Evolutionary conservation across 2,797 vertebrate genomes (phyloP), one percentile per base, ranked within the genome.

Genomic region (Lagocephalus sceleratus): DNA sequence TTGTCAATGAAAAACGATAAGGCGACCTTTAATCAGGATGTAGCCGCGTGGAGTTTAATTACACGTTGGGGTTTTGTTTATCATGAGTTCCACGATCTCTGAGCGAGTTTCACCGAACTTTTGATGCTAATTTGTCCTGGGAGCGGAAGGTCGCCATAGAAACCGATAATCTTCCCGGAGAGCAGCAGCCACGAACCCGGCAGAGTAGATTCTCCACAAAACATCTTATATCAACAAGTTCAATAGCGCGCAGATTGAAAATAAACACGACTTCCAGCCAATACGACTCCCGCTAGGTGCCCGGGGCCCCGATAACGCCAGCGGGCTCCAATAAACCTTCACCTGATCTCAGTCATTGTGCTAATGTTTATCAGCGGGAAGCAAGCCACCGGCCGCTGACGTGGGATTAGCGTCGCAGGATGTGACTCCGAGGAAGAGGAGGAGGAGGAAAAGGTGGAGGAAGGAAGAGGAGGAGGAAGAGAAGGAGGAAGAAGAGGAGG

Each of bases 291-390:
- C n/a, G n/a, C n/a, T n/a, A n/a, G n/a, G n/a, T n/a, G n/a, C n/a
- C n/a, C n/a, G n/a, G n/a, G 6, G 54, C 2, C 49, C 63, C 35
- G 73, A 79, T 79, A 76, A 66, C 26, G n/a, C 54, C 62, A 60
- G 48, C 16, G 17, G 43, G 40, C 25, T 74, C 68, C 46, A 66
- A 76, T 78, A 75, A 51, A 71, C 66, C 57, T 29, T 44, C 26
- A 26, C 54, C 56, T 75, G 60, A 76, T 79, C 68, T 74, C 58
- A 58, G 40, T 41, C 48, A 55, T 53, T 35, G 51, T 32, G 62
- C 6, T 66, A 26, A 71, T 60, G 58, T 72, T 78, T 72, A 83
- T 83, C 66, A 53, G 71, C 51, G 23, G 60, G 68, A 65, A 76
- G 66, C 66, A 70, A 79, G 71, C 52, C 60, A 68, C 54, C 14